Evolutionary conservation across 2,888 invertebrate genomes (phyloP).

Genomic region (Elysia crispata): DNA sequence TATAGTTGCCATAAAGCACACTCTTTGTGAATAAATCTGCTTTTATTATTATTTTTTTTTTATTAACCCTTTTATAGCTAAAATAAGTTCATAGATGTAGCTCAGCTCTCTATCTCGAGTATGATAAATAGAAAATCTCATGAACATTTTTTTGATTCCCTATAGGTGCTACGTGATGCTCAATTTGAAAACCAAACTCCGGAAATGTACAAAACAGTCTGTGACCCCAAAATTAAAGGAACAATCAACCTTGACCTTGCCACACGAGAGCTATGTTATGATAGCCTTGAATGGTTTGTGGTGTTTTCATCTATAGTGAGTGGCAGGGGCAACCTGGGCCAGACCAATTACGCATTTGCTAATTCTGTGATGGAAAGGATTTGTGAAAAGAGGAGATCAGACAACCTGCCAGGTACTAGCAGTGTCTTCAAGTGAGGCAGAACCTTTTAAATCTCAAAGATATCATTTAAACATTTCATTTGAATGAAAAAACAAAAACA

Average conservation of each 20-base stretch:
- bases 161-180: slow-evolving; percentile 90
- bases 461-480: no score
- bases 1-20: no score
- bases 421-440: neutral
- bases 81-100: no score
- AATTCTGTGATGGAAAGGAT: slow-evolving; percentile 98
- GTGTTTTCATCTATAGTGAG: slow-evolving; percentile 97
- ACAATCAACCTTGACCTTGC: slow-evolving; percentile 89
- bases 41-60: no score
- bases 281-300: slow-evolving; percentile 90
- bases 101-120: no score
- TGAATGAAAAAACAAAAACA: no score
- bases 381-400: slow-evolving; percentile 89
- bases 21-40: no score
- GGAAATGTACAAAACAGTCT: slow-evolving; percentile 87
- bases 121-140: no score
- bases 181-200: slow-evolving; percentile 91
- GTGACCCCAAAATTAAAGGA: slow-evolving; percentile 90
- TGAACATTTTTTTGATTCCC: no score
- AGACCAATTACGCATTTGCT: slow-evolving; percentile 97
- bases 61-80: no score
- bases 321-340: slow-evolving; percentile 97
- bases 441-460: no score
- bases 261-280: slow-evolving; percentile 87
- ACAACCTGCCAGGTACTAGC: slow-evolving; percentile 88